phyloP scores from a whole-genome alignment of 2,888 invertebrate species.

The Litoditis marina region DNA sequence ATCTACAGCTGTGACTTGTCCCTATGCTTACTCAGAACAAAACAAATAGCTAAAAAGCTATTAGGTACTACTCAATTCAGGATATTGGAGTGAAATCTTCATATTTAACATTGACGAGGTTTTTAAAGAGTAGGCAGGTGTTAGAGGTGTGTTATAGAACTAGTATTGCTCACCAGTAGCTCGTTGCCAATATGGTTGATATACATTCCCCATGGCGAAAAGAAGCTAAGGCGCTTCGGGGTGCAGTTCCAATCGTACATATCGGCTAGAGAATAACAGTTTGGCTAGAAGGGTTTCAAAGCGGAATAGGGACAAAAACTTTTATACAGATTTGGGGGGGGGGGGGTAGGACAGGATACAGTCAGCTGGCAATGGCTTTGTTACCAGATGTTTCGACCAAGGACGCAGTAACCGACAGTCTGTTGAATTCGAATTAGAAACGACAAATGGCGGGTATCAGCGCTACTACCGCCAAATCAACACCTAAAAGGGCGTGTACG shows the following conservation, averaged over 20 bases:
- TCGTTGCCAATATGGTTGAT: constrained; percentile 51
- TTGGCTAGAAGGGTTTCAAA: background rate
- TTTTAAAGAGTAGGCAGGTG: too few species aligned
- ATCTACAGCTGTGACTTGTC: too few species aligned
- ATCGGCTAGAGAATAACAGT: constrained; percentile 20
- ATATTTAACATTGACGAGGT: too few species aligned
- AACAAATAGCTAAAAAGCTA: too few species aligned
- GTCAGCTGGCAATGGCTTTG: constrained; percentile 8
- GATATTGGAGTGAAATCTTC: too few species aligned
- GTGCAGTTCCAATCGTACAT: constrained; percentile 41
- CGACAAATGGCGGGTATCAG: too few species aligned
- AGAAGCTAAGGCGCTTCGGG: constrained; percentile 46
- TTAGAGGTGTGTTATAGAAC: too few species aligned
- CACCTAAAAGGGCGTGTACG: too few species aligned
- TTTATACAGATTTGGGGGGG: background rate
- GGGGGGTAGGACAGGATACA: constrained; percentile 1
- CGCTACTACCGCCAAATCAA: too few species aligned
- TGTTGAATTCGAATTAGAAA: too few species aligned
- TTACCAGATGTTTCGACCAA: background rate
- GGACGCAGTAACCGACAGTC: background rate
- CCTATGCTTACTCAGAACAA: too few species aligned
- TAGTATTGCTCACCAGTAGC: constrained; percentile 6
- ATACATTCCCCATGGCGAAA: constrained; percentile 58
- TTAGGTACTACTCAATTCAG: too few species aligned
- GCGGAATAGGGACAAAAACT: constrained; percentile 5